Conservation (phyloP, 2,797 vertebrate species). For the Sebastes trivittatus region DNA sequence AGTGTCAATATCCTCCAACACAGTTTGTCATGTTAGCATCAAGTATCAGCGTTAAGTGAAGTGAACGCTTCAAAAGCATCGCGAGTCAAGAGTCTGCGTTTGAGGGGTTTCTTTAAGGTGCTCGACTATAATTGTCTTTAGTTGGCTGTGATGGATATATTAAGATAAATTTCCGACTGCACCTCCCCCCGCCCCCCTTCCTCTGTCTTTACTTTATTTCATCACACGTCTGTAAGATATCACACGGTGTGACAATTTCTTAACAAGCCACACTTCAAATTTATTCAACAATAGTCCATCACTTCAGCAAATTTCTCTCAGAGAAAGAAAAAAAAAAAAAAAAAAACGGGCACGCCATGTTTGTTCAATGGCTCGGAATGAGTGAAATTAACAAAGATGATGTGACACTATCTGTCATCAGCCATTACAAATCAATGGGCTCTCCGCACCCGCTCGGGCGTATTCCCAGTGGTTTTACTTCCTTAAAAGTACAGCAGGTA, state of each 20-base stretch:
- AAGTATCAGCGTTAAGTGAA: slow-evolving; percentile 33
- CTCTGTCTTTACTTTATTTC: slow-evolving; percentile 58
- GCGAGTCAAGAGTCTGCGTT: slow-evolving; percentile 52
- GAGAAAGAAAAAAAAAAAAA: not conserved
- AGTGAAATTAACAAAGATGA: slow-evolving; percentile 84
- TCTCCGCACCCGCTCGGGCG: slow-evolving; percentile 53
- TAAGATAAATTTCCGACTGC: slow-evolving; percentile 39
- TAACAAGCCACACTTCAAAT: slow-evolving; percentile 70
- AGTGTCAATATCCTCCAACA: slow-evolving; percentile 49
- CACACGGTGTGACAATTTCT: slow-evolving; percentile 74
- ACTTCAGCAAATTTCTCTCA: slow-evolving; percentile 59
- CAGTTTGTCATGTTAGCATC: slow-evolving; percentile 45
- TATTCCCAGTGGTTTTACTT: slow-evolving; percentile 80
- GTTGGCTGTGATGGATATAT: slow-evolving; percentile 57
- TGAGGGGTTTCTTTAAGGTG: slow-evolving; percentile 49
- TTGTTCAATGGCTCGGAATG: slow-evolving; percentile 75
- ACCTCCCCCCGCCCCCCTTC: not conserved
- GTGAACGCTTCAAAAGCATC: slow-evolving; percentile 51
- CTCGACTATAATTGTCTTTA: slow-evolving; percentile 49
- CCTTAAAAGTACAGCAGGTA: slow-evolving; percentile 79
- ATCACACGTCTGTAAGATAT: slow-evolving; percentile 70
- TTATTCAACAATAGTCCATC: slow-evolving; percentile 59
- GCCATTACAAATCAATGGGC: slow-evolving; percentile 79
- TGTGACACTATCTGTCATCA: slow-evolving; percentile 81
- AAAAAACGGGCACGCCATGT: slow-evolving; percentile 40